Base-by-base conservation (phyloP, 1,140 invertebrate species). In the Dolichoris vasculosae region DNA sequence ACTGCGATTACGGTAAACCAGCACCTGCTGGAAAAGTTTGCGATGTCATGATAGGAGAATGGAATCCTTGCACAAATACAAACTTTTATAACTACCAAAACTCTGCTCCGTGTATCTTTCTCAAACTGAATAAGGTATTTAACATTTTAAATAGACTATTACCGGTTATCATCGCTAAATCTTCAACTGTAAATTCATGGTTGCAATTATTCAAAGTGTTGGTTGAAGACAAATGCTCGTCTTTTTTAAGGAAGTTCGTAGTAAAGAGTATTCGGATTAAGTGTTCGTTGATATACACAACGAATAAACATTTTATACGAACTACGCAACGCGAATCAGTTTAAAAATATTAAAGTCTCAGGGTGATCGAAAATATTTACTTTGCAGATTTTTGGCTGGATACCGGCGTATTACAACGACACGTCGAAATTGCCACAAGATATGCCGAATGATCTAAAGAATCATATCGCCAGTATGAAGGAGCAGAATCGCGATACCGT, bases 341-440 rank as follows among this genome's bases (percentile, higher is more conserved):
- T 55, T 55, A 15, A 2, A 55, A 9, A 55, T 15, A 17, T 55
- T 55, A 17, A 17, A 43, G 11, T 20, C 23, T 76, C 35, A 51
- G 20, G 4, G 20, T 51, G 23, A 76, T 51, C 23, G 32, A 30
- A 51, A 76, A 76, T 20, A 7, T 63, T 15, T 35, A 8, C 0
- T 51, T 32, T 8, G 15, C 91, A 97, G 96, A 97, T 97, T 89
- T 97, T 95, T 91, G 96, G 96, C 88, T 98, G 97, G 97, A 89
- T 92, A 51, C 97, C 97, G 35, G 91, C 95, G 81, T 96, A 95
- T 75, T 97, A 96, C 93, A 97, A 97, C 92, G 95, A 95, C 88
- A 95, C 95, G n/a, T 94, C 95, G 71, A 94, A 94, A 78, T 92
- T 97, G 86, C 96, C 97, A 64, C 84, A 88, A 0, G 93, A 95